Evolutionary conservation across 2,888 invertebrate species (phyloP).

Genomic region (Petrophora chlorosata): DNA sequence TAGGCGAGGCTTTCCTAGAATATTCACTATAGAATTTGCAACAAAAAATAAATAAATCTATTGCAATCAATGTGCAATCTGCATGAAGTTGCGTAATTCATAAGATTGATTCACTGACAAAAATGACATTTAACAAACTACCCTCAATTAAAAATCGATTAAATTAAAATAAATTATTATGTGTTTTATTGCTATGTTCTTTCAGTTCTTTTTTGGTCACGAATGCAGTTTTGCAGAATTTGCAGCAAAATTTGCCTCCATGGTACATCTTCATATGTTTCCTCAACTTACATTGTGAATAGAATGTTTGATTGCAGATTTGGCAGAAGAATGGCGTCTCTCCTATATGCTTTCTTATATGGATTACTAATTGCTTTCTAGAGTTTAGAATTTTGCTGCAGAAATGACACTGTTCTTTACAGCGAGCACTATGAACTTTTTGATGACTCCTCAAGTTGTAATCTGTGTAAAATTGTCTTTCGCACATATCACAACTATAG

Average conservation of each 20-base stretch:
- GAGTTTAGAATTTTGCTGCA: conserved; percentile 63
- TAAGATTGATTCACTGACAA: no score
- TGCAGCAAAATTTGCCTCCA: conserved; percentile 66
- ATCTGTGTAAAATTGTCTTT: conserved; percentile 68
- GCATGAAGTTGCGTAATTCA: no score
- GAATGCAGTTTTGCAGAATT: conserved; percentile 61
- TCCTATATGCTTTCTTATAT: conserved; percentile 71
- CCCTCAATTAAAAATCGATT: neutral
- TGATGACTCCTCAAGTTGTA: conserved; percentile 64
- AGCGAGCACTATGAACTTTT: conserved; percentile 56
- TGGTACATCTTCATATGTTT: conserved; percentile 62
- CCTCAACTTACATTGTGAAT: conserved; percentile 54
- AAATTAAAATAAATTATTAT: conserved; percentile 55
- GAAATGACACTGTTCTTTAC: conserved; percentile 63
- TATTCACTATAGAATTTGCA: no score
- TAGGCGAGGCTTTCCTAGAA: no score
- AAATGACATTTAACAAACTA: no score
- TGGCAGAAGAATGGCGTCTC: conserved; percentile 64
- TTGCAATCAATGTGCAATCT: no score
- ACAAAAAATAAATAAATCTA: no score
- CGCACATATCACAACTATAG: conserved; percentile 74
- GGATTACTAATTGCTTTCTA: conserved; percentile 64
- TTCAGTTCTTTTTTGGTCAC: conserved; percentile 57
- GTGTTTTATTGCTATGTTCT: conserved; percentile 55
- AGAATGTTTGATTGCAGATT: conserved; percentile 60